phyloP scores from a whole-genome alignment of 2,888 invertebrate genomes.

The Euzophera pinguis region DNA sequence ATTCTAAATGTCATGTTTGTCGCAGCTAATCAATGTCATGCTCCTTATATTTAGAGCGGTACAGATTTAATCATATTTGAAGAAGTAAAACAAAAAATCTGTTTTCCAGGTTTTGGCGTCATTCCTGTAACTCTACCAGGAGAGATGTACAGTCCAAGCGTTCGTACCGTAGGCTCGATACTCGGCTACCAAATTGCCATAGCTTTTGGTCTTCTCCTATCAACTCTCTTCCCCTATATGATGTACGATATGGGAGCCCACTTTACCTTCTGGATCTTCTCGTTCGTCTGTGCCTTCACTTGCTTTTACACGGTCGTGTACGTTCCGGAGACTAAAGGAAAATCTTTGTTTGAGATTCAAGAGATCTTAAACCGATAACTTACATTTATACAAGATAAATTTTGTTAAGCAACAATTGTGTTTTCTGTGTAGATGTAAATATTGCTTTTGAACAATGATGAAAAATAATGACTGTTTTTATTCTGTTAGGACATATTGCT shows the following conservation, averaged over 20 bases:
- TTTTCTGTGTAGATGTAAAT: no score
- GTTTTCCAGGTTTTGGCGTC: conserved; percentile 26
- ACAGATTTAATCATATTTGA: no score
- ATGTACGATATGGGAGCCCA: conserved; percentile 15
- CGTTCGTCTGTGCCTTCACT: conserved; percentile 13
- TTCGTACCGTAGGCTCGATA: conserved; percentile 22
- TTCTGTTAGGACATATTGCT: no score
- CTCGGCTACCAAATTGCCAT: not conserved
- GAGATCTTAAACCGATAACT: conserved; percentile 28
- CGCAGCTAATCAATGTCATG: no score
- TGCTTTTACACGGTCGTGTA: conserved; percentile 27
- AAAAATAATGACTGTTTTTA: no score
- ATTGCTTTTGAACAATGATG: no score
- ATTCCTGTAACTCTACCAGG: conserved; percentile 23
- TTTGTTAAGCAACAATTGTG: no score
- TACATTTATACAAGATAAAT: not conserved
- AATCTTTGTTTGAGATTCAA: conserved; percentile 39
- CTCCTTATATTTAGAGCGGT: no score
- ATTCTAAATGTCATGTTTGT: no score
- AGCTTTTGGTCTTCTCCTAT: not conserved
- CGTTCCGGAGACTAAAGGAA: conserved; percentile 46
- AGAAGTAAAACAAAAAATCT: conserved; percentile 16
- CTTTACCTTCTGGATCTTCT: conserved; percentile 21
- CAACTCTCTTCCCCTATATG: not conserved
- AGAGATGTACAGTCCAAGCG: conserved; percentile 25